Evolutionary conservation across 2,888 invertebrate genomes (phyloP), one percentile per base, ranked within the genome.

Genomic region (Polyommatus iphigenia): DNA sequence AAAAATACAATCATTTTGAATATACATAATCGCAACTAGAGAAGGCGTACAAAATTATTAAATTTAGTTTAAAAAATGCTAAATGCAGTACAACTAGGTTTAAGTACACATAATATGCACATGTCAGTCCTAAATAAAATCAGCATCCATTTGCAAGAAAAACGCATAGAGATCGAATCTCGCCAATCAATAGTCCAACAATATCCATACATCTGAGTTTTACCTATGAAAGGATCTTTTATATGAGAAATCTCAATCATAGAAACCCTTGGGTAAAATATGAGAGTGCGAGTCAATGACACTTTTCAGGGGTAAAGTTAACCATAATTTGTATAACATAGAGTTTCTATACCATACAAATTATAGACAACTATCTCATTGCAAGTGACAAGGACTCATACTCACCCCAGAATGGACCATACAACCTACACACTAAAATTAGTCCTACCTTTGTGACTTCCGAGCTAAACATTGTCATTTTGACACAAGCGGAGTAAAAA

Each of bases 1-100:
- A 93, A 93, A 93, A 93, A 92, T 93, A 92, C 92, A 91, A 90
- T 91, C 86, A 88, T 90, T 86, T 89, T 87, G 81, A 90, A 88
- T 90, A 92, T 89, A 91, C 90, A 92, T 91, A 90, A 90, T 89
- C 87, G 90, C 90, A 87, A 89, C 89, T 88, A 84, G 87, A 87
- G 85, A 82, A 88, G 90, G 89, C 90, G 85, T 89, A 89, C 87
- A 82, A 82, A 82, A 86, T 84, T 86, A 84, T 85, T 81, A 82
- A 85, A 85, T 76, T 79, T 85, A 85, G 85, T 87, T 85, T 67
- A 86, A 84, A 85, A 87, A 87, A 88, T 84, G 86, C 86, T 84
- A 87, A 86, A 84, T 87, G 89, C 90, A 85, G 86, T 87, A 87
- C 86, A 85, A 84, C 83, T 79, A 82, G 82, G 85, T 85, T 89